These are phyloP conservation scores for Brachionus koreanus DNA, from an alignment of 1,140 invertebrate species.

Conservation along the genomic window DNA sequence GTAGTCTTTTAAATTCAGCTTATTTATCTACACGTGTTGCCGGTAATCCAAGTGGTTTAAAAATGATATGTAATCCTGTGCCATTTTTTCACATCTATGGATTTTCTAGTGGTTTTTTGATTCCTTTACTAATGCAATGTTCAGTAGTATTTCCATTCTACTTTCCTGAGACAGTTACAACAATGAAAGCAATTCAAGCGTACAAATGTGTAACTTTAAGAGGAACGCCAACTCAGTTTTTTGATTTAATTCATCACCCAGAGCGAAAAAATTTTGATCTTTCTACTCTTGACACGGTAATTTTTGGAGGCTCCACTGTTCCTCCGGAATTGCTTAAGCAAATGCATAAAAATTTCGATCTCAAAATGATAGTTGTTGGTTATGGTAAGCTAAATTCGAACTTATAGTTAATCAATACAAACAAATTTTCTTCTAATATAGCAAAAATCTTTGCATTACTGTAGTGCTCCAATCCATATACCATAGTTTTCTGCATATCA, in stretches of 20 bases:
- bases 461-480: too few relatives aligned
- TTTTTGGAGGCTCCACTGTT: conserved; percentile 7
- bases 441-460: too few relatives aligned
- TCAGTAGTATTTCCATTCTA: conserved; percentile 36
- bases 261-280: conserved; percentile 55
- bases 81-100: conserved; percentile 91
- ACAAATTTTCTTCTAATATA: too few relatives aligned
- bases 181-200: conserved; percentile 45
- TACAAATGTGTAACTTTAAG: conserved; percentile 72
- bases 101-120: conserved; percentile 67
- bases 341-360: background rate
- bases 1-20: conserved; percentile 79
- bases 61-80: conserved; percentile 70
- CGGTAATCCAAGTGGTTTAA: conserved; percentile 61
- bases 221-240: conserved; percentile 94
- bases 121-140: conserved; percentile 61
- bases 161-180: background rate
- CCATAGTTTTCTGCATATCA: too few relatives aligned
- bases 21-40: conserved; percentile 66
- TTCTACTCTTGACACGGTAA: conserved; percentile 51
- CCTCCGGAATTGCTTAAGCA: background rate
- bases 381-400: conserved; percentile 7
- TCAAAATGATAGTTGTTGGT: conserved; percentile 11
- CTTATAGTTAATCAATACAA: background rate
- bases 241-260: conserved; percentile 69